Percentiles rank a stretch among this genome's conserved stretches.
Evolutionary conservation across 2,888 invertebrate species (phyloP).

Genomic region (Sturmia bella): DNA sequence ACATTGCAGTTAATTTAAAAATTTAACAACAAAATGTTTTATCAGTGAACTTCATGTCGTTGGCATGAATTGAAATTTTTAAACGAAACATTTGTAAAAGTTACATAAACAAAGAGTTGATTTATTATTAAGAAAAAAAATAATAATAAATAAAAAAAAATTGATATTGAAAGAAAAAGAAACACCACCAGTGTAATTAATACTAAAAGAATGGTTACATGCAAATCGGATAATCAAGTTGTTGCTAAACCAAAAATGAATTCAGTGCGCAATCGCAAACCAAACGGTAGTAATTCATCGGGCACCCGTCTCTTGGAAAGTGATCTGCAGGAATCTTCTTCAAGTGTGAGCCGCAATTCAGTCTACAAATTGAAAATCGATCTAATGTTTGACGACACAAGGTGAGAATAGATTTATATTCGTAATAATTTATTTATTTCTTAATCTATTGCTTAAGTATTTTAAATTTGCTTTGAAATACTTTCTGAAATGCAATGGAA

Average conservation of each 20-base stretch:
- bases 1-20: slow-evolving; percentile 51
- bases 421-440: too few species aligned
- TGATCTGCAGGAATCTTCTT: slow-evolving; percentile 81
- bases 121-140: background rate
- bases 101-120: slow-evolving; percentile 27
- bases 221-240: slow-evolving; percentile 80
- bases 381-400: slow-evolving; percentile 90
- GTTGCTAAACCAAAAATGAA: slow-evolving; percentile 80
- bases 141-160: background rate
- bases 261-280: slow-evolving; percentile 76
- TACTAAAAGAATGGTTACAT: slow-evolving; percentile 79
- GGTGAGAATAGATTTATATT: too few species aligned
- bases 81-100: slow-evolving; percentile 36
- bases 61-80: slow-evolving; percentile 38
- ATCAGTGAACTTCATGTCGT: slow-evolving; percentile 37
- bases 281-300: slow-evolving; percentile 79
- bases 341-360: slow-evolving; percentile 83
- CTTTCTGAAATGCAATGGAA: background rate
- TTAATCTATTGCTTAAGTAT: background rate
- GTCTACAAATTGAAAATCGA: slow-evolving; percentile 93
- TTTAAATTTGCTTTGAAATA: background rate
- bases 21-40: slow-evolving; percentile 67
- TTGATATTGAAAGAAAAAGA: slow-evolving; percentile 9
- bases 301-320: slow-evolving; percentile 81
- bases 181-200: slow-evolving; percentile 8